Conservation (phyloP, 2,113 vertebrate genomes). For the Eleginops maclovinus region DNA sequence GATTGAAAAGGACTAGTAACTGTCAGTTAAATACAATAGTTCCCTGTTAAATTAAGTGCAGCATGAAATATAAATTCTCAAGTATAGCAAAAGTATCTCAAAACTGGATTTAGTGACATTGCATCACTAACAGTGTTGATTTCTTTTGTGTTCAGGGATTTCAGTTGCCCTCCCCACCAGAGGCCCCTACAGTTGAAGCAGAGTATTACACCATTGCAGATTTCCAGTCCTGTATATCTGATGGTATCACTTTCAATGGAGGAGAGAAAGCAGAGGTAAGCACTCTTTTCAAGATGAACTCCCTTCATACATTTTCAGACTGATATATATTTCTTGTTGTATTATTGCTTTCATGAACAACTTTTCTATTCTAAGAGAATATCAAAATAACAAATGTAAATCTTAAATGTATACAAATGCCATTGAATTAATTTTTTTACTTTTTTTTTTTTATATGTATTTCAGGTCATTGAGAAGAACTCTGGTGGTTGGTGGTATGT, state of each 20-base stretch:
- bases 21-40: background rate
- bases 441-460: slow-evolving; percentile 12
- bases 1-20: background rate
- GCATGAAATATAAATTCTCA: background rate
- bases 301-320: background rate
- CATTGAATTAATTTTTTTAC: background rate
- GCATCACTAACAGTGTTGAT: background rate
- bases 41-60: background rate
- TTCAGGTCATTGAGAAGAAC: slow-evolving; percentile 98
- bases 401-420: background rate
- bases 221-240: slow-evolving; percentile 98
- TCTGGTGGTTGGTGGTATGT: slow-evolving; percentile 99
- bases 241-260: slow-evolving; percentile 98
- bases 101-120: background rate
- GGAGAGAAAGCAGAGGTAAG: slow-evolving; percentile 99
- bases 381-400: background rate
- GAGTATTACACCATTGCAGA: slow-evolving; percentile 99
- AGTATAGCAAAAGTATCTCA: too few relatives aligned
- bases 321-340: background rate
- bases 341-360: background rate
- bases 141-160: slow-evolving; percentile 87
- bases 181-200: slow-evolving; percentile 97
- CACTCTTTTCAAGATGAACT: background rate
- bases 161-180: slow-evolving; percentile 96
- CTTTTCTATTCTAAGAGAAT: background rate